Percentiles rank a stretch among this genome's conserved stretches.
These are phyloP conservation scores for Tinea trinotella DNA, from an alignment of 2,888 invertebrate species.

Conservation along the genomic window DNA sequence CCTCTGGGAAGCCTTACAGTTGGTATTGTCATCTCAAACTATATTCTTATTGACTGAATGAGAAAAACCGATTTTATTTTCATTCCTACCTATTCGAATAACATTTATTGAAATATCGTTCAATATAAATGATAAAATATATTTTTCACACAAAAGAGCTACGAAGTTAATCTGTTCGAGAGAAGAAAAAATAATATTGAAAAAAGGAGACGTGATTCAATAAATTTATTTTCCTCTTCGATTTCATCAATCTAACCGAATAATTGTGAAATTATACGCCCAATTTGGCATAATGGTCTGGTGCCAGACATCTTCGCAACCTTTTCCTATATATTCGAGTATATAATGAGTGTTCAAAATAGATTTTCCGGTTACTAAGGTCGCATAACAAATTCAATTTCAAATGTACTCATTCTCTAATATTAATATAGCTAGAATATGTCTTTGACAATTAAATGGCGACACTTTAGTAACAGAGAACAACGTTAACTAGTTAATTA, in stretches of 20 bases:
- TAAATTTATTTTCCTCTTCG: not conserved
- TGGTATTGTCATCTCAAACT: too few species aligned
- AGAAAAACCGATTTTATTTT: too few species aligned
- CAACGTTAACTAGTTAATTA: too few species aligned
- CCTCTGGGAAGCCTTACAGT: too few species aligned
- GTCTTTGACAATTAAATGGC: too few species aligned
- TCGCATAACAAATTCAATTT: not conserved
- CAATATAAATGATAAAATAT: too few species aligned
- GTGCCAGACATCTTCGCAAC: not conserved
- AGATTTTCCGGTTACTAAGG: not conserved
- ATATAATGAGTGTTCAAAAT: not conserved
- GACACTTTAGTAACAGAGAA: too few species aligned
- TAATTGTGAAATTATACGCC: not conserved
- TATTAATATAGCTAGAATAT: too few species aligned
- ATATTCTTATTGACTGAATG: too few species aligned
- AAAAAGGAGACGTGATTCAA: not conserved
- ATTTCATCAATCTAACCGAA: not conserved
- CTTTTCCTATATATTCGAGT: not conserved
- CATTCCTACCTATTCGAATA: too few species aligned
- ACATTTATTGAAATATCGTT: too few species aligned
- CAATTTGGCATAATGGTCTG: not conserved
- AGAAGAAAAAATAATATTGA: not conserved
- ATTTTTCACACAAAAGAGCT: not conserved
- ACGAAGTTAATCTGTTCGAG: not conserved
- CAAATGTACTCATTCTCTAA: too few species aligned